Evolutionary conservation across 2,888 invertebrate genomes (phyloP).

Genomic region (Nezara viridula): DNA sequence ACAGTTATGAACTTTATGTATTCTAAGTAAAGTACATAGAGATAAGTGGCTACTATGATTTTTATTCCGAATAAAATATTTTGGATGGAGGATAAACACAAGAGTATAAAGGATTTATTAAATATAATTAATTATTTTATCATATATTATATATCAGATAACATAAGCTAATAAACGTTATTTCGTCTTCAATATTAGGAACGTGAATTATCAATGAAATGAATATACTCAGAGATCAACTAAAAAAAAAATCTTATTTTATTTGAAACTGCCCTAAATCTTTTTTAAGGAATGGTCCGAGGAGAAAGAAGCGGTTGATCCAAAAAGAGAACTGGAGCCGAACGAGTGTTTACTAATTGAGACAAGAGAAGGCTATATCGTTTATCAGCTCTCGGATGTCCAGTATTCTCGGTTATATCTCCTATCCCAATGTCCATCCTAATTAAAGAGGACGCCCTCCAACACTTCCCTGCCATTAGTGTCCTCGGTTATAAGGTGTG

Average conservation of each 20-base stretch:
- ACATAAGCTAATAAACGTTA: too few relatives aligned
- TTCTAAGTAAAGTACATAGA: too few relatives aligned
- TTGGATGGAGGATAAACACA: background rate
- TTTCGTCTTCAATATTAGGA: too few relatives aligned
- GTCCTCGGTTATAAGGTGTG: conserved; percentile 5
- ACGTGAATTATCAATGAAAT: background rate
- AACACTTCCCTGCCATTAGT: conserved; percentile 29
- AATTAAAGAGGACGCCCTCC: conserved; percentile 26
- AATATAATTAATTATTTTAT: background rate
- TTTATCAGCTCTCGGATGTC: conserved; percentile 34
- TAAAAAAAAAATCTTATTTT: background rate
- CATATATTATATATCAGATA: too few relatives aligned
- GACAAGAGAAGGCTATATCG: conserved; percentile 56
- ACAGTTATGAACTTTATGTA: too few relatives aligned
- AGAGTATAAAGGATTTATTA: background rate
- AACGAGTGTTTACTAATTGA: conserved; percentile 52
- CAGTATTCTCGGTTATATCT: conserved; percentile 41
- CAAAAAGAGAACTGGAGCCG: background rate
- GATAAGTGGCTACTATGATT: too few relatives aligned
- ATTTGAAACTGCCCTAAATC: background rate
- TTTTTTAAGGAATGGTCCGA: background rate
- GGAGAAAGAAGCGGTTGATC: background rate
- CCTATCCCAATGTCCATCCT: background rate
- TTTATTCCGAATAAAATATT: too few relatives aligned
- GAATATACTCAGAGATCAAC: background rate